phyloP scores from a whole-genome alignment of 2,113 vertebrate species.

The Caretta caretta region DNA sequence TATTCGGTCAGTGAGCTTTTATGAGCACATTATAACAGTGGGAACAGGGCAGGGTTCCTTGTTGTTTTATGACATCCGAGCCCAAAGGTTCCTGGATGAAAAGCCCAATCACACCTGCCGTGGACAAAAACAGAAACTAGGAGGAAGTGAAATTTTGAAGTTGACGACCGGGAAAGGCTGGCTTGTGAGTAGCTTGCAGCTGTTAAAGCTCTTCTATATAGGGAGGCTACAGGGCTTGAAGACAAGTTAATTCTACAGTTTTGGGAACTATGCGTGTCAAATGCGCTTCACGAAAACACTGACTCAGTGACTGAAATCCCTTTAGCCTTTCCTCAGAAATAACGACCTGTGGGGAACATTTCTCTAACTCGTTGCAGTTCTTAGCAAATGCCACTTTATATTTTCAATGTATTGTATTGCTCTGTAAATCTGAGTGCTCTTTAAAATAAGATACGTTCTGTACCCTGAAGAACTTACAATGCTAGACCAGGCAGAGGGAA shows the following conservation, averaged over 20 bases:
- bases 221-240: fast-evolving
- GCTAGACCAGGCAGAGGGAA: background rate
- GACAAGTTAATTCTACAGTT: fast-evolving
- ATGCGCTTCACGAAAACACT: background rate
- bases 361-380: background rate
- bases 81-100: constrained; percentile 94
- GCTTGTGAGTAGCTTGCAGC: constrained; percentile 86
- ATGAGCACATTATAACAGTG: constrained; percentile 98
- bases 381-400: background rate
- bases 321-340: background rate
- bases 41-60: constrained; percentile 96
- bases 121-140: constrained; percentile 83
- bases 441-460: background rate
- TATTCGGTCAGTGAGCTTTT: constrained; percentile 98
- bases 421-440: background rate
- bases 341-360: background rate
- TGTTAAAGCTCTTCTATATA: background rate
- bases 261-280: background rate
- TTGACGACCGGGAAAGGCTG: constrained; percentile 95
- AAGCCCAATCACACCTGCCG: constrained; percentile 73
- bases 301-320: fast-evolving
- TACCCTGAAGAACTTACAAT: background rate
- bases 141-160: constrained; percentile 90
- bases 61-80: constrained; percentile 96
- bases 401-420: background rate